A percentile compares a stretch with the other conserved stretches of the same genome.
Evolutionary conservation across 2,797 vertebrate species (phyloP).

Genomic region (Enteromius trimaculatus): DNA sequence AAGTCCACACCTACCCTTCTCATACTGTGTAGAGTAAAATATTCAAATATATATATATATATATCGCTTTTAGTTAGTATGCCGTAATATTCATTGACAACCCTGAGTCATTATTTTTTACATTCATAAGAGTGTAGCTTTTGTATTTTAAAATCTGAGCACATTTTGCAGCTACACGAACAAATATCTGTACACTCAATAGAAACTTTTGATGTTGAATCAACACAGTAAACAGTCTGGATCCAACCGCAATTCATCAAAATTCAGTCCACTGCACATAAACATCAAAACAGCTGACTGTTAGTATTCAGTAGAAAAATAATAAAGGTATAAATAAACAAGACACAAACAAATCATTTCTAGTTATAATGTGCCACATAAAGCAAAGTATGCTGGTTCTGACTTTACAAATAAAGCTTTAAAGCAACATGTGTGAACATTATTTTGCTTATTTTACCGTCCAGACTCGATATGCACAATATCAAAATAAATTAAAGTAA

Average conservation of each 20-base stretch:
- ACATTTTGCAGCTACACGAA: constrained; percentile 7
- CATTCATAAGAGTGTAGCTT: constrained; percentile 13
- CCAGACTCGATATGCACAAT: background rate
- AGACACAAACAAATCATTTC: background rate
- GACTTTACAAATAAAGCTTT: constrained; percentile 3
- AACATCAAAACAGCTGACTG: background rate
- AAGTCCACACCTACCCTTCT: background rate
- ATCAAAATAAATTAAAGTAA: background rate
- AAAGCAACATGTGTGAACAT: background rate
- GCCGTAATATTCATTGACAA: constrained; percentile 31
- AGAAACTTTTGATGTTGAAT: background rate
- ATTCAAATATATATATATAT: constrained; percentile 20
- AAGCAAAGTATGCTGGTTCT: background rate
- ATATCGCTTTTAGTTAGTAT: constrained; percentile 19
- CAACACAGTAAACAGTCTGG: background rate
- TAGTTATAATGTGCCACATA: background rate
- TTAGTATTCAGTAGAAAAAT: background rate
- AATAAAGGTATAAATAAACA: constrained; percentile 1
- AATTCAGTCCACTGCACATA: background rate
- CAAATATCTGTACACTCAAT: background rate
- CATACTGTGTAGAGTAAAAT: constrained; percentile 25
- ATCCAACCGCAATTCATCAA: background rate
- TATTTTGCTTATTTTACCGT: background rate
- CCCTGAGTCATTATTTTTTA: constrained; percentile 54
- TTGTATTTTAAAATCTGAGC: constrained; percentile 2